Evolutionary conservation across 2,113 vertebrate species (phyloP).

Genomic region (Eleginops maclovinus): DNA sequence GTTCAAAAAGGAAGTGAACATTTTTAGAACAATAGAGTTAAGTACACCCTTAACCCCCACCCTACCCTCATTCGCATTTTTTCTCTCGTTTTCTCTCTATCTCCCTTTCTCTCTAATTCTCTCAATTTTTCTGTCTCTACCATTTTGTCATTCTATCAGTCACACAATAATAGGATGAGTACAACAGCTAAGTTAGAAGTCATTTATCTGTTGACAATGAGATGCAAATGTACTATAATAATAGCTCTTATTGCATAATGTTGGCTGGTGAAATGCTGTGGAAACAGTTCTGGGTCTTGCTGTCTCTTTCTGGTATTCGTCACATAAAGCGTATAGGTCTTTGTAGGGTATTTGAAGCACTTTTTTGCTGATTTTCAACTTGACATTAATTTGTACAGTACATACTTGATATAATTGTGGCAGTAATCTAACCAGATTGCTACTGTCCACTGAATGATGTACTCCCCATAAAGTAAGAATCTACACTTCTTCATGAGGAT

Average conservation of each 20-base stretch:
- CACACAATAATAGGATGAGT: conserved; percentile 3
- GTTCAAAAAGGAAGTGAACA: conserved; percentile 78
- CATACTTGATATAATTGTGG: not conserved
- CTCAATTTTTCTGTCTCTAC: conserved; percentile 10
- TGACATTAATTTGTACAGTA: not conserved
- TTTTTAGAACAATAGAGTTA: conserved; percentile 79
- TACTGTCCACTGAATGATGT: conserved; percentile 2
- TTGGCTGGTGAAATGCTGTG: not conserved
- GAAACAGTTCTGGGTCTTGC: not conserved
- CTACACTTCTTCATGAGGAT: not conserved
- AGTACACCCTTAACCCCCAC: conserved; percentile 72
- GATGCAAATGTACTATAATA: conserved; percentile 20
- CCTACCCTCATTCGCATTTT: conserved; percentile 32
- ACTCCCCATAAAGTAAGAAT: conserved; percentile 1
- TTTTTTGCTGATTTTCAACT: not conserved
- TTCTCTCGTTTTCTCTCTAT: conserved; percentile 3
- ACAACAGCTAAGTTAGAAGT: not conserved
- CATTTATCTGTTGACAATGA: not conserved
- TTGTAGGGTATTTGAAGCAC: not conserved
- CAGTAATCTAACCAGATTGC: not conserved
- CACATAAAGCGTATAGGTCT: not conserved
- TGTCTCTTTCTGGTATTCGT: not conserved
- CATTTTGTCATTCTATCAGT: conserved; percentile 17
- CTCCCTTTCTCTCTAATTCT: not conserved
- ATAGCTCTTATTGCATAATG: conserved; percentile 11